A percentile compares a stretch with the other conserved stretches of the same genome.
These are phyloP conservation scores for Accipiter virgatus DNA, from an alignment of 2,113 vertebrate species.

Conservation along the genomic window DNA sequence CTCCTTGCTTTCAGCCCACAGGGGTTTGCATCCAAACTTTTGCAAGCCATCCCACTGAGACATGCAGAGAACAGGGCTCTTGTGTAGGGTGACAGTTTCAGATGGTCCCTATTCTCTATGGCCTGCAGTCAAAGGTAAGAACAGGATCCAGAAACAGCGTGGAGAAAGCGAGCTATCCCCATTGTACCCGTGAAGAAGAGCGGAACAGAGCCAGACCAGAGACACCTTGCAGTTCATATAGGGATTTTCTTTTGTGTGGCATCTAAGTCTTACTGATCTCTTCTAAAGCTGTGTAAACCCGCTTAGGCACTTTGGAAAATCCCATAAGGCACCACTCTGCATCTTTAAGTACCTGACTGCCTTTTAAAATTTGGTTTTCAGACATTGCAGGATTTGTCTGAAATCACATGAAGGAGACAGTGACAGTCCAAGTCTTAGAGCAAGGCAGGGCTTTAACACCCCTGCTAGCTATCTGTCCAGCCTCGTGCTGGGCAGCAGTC, in stretches of 20 bases:
- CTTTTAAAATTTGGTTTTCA: not conserved
- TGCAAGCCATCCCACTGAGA: not conserved
- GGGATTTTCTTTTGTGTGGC: not conserved
- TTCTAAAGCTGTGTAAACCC: not conserved
- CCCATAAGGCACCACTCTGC: not conserved
- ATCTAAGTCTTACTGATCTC: not conserved
- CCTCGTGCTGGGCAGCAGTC: accelerated
- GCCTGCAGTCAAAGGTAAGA: not conserved
- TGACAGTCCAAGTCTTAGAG: not conserved
- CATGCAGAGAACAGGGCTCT: not conserved
- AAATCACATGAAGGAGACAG: not conserved
- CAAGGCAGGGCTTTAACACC: not conserved
- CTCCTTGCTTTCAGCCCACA: not conserved
- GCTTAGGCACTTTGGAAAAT: not conserved
- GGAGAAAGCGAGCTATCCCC: not conserved
- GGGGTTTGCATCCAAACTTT: not conserved
- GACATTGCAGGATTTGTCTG: not conserved
- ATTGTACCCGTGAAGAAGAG: not conserved
- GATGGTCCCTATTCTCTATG: not conserved
- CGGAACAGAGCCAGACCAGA: not conserved
- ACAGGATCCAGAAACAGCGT: not conserved
- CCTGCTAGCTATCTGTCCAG: not conserved
- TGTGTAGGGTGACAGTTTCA: not conserved
- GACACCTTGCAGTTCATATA: not conserved
- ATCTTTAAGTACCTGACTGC: not conserved